Conservation (phyloP, 2,113 vertebrate species). For the Copsychus sechellarum region DNA sequence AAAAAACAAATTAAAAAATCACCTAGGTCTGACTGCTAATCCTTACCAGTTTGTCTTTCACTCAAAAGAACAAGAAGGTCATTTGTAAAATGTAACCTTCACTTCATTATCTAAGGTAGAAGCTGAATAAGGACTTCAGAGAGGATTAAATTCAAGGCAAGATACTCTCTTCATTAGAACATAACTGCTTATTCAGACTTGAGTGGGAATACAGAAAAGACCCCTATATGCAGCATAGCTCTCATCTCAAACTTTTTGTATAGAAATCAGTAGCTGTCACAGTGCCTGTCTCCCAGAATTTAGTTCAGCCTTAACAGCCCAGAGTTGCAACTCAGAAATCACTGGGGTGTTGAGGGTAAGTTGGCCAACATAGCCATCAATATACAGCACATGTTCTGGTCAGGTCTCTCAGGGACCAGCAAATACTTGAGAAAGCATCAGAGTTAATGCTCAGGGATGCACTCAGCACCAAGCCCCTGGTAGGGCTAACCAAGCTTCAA, state of each 20-base stretch:
- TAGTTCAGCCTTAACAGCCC: background rate
- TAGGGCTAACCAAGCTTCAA: background rate
- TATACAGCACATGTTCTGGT: background rate
- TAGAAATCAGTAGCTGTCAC: background rate
- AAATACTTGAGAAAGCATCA: background rate
- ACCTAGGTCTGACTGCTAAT: conserved; percentile 9
- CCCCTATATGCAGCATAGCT: background rate
- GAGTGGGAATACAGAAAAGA: background rate
- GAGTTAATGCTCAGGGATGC: background rate
- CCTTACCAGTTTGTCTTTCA: background rate
- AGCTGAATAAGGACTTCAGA: conserved; percentile 37
- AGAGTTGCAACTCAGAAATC: background rate
- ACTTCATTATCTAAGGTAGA: conserved; percentile 51
- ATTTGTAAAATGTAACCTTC: conserved; percentile 39
- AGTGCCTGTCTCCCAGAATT: background rate
- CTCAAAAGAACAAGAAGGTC: conserved; percentile 11
- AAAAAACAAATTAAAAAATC: background rate
- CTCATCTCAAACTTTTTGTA: background rate
- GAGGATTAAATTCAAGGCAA: conserved; percentile 40
- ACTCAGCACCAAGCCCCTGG: background rate
- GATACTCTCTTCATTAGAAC: conserved; percentile 25
- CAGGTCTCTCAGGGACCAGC: background rate
- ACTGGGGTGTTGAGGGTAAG: background rate
- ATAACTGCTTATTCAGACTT: conserved; percentile 1
- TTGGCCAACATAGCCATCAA: background rate